Base-by-base conservation (phyloP, 1,140 invertebrate genomes). In the Anthonomus grandis region DNA sequence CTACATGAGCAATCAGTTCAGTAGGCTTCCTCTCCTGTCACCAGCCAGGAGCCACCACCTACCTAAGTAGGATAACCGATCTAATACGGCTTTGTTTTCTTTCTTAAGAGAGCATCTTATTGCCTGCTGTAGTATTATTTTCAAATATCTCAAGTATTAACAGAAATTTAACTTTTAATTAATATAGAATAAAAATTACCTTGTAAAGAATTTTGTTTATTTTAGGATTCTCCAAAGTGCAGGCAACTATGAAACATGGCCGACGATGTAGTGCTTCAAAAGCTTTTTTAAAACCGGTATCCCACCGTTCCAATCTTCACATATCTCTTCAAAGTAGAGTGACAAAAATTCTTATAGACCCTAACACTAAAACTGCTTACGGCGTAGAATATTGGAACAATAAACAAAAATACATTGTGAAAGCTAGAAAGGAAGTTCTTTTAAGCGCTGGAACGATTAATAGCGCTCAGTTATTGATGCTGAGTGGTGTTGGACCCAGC, bases 401-500 rank as follows among this genome's bases (percentile, higher is more conserved):
- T 39, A 82, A 81, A 49, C 80, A 82, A 70, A 75, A 84, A 1
- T 81, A 85, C 59, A 79, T 83, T n/a, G 83, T 91, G 2, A 72
- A 81, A 22, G 89, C 89, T 0, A 82, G 75, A 10, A 92, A 89
- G 67, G 95, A 97, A 74, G 85, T 96, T 0, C 87, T 95, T 47
- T 63, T 95, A 9, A 90, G 88, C 4, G 91, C 84, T 1, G 95
- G 95, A 0, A 79, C 91, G 0, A 80, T 97, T 0, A 93, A 94
- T 69, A 91, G 91, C 1, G 89, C 95, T 0, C 94, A 97, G 64
- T 64, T 98, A 0, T 71, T 98, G 3, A 93, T 97, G 90, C 71
- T 97, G 0, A 95, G 92, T 0, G 95, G 94, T 0, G 82, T 96
- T 4, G 93, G 93, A 0, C 91, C 93, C 0, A 78, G 78, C 21